Percentiles rank a stretch among this genome's conserved stretches.
Conservation (phyloP, 2,113 vertebrate species). For the Gallinago undulata region DNA sequence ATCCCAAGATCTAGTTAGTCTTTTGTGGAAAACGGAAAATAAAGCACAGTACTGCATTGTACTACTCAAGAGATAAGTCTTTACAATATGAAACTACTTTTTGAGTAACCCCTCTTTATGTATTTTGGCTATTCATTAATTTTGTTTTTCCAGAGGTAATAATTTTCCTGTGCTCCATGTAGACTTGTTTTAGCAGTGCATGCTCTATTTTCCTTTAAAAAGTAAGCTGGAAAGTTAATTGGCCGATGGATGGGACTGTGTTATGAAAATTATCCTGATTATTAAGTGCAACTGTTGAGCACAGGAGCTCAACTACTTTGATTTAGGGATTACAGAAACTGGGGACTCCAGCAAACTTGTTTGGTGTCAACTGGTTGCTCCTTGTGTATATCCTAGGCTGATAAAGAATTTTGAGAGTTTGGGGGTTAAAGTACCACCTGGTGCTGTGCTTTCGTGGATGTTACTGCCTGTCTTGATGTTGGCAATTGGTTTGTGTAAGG, state of each 20-base stretch:
- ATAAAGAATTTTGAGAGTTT: background rate
- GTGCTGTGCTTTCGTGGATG: background rate
- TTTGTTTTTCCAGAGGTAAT: background rate
- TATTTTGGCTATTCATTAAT: background rate
- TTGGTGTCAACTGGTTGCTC: background rate
- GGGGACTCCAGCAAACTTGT: background rate
- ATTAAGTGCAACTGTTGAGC: too few relatives aligned
- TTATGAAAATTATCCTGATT: fast-evolving
- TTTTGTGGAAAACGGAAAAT: background rate
- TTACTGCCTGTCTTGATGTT: background rate
- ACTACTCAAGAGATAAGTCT: background rate
- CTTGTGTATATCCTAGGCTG: background rate
- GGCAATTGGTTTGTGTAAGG: fast-evolving
- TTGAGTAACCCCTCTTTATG: background rate
- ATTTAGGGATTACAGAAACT: background rate
- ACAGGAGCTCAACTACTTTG: background rate
- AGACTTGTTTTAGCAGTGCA: background rate
- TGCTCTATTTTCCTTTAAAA: background rate
- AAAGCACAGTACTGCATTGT: too few relatives aligned
- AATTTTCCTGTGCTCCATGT: fast-evolving
- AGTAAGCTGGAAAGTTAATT: background rate
- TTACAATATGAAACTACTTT: background rate
- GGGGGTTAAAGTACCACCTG: background rate
- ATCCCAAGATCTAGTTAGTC: background rate
- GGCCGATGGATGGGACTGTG: background rate